Conservation (phyloP, 2,888 invertebrate species). For the Caenorhabditis sp. region DNA sequence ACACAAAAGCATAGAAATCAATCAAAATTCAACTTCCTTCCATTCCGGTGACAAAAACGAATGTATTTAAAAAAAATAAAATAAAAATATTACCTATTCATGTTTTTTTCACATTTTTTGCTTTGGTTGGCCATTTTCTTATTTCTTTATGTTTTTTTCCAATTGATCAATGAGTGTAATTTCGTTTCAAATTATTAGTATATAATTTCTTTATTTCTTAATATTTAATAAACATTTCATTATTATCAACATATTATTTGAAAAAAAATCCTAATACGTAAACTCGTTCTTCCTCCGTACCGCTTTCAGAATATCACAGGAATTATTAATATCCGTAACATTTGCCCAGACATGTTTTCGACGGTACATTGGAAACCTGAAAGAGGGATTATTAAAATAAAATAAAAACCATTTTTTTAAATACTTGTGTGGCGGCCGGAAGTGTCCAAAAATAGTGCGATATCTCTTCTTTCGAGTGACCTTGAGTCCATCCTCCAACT, state of each 20-base stretch:
- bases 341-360: constrained; percentile 38
- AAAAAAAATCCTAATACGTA: constrained; percentile 9
- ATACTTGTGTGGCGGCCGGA: constrained; percentile 67
- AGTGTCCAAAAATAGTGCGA: constrained; percentile 70
- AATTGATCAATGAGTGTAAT: too few species aligned
- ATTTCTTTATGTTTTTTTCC: too few species aligned
- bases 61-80: neutral
- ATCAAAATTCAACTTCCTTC: too few species aligned
- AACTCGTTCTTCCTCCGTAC: constrained; percentile 21
- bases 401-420: too few species aligned
- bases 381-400: neutral
- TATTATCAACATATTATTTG: neutral
- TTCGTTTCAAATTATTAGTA: too few species aligned
- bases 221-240: neutral
- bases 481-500: constrained; percentile 16
- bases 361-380: constrained; percentile 54
- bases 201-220: neutral
- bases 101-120: too few species aligned
- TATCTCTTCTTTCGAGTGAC: constrained; percentile 17
- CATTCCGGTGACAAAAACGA: neutral
- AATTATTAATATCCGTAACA: constrained; percentile 32
- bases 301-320: constrained; percentile 31
- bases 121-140: too few species aligned
- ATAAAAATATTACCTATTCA: neutral
- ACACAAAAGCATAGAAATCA: too few species aligned